Conservation (phyloP, 2,888 invertebrate genomes). For the Sylvicola cinctus region DNA sequence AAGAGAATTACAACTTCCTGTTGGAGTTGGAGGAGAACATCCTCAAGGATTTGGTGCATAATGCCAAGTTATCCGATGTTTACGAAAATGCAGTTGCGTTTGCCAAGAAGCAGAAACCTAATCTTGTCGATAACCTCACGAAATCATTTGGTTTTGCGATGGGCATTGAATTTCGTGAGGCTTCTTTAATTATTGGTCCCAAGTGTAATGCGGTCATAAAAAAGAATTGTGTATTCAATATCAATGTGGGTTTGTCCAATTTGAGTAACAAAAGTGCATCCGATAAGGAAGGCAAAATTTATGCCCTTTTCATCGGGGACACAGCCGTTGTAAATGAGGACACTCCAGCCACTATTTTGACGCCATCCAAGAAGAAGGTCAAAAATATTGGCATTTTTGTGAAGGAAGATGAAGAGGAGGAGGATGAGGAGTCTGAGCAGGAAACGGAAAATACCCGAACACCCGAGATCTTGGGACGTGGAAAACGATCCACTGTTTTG, state of each 20-base stretch:
- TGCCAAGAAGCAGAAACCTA: constrained; percentile 72
- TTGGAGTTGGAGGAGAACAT: constrained; percentile 79
- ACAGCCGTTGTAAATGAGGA: constrained; percentile 88
- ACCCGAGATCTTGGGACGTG: constrained; percentile 30
- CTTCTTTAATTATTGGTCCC: constrained; percentile 74
- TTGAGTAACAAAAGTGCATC: constrained; percentile 61
- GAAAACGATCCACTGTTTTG: constrained; percentile 74
- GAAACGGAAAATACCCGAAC: constrained; percentile 37
- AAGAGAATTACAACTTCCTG: constrained; percentile 83
- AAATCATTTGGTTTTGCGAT: constrained; percentile 92
- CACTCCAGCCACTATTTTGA: constrained; percentile 66
- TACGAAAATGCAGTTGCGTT: constrained; percentile 64
- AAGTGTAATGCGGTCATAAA: constrained; percentile 62
- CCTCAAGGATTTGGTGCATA: constrained; percentile 61
- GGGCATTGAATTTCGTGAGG: constrained; percentile 97
- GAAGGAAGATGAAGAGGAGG: constrained; percentile 73
- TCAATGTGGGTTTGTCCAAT: constrained; percentile 80
- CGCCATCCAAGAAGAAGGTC: constrained; percentile 82
- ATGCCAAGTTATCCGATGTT: constrained; percentile 64
- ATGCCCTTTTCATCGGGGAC: constrained; percentile 90
- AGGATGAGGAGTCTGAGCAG: constrained; percentile 57
- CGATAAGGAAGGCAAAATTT: constrained; percentile 72
- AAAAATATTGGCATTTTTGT: constrained; percentile 91
- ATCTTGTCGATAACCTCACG: constrained; percentile 70
- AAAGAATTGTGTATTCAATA: constrained; percentile 93